Evolutionary conservation across 1,140 invertebrate genomes (phyloP).

Genomic region (Heliconius hewitsoni): DNA sequence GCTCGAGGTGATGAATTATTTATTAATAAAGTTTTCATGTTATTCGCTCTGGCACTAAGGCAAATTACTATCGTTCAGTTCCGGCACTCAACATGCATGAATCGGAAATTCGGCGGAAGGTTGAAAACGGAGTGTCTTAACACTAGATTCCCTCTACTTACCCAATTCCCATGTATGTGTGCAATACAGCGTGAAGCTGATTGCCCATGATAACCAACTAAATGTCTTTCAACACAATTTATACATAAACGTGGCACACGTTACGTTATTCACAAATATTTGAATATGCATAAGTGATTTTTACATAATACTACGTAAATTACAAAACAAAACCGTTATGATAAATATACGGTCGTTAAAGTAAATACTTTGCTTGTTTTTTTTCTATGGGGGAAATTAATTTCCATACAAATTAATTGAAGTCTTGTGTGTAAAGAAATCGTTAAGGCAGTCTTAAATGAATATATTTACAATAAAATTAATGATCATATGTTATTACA

Average conservation of each 20-base stretch:
- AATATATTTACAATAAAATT: neutral
- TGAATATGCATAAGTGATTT: conserved; percentile 45
- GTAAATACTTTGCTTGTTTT: conserved; percentile 17
- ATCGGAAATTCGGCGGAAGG: too few species aligned
- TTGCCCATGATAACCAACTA: neutral
- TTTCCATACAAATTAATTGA: conserved; percentile 11
- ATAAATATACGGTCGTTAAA: conserved; percentile 15
- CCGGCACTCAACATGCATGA: too few species aligned
- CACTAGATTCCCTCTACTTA: too few species aligned
- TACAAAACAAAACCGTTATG: conserved; percentile 24
- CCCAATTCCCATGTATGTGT: too few species aligned
- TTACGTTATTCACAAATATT: conserved; percentile 34
- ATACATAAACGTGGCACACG: conserved; percentile 42
- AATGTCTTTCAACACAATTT: conserved; percentile 14
- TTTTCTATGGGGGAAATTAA: neutral
- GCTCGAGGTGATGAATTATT: too few species aligned
- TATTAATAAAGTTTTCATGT: too few species aligned
- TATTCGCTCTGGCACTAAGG: too few species aligned
- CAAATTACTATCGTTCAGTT: too few species aligned
- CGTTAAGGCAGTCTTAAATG: neutral
- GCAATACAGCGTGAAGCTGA: too few species aligned
- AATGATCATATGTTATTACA: too few species aligned
- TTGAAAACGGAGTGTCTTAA: too few species aligned
- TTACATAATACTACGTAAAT: conserved; percentile 33
- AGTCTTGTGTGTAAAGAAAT: neutral